A percentile compares a stretch with the other conserved stretches of the same genome.
Conservation (phyloP, 2,888 invertebrate genomes). For the Dryobota labecula region DNA sequence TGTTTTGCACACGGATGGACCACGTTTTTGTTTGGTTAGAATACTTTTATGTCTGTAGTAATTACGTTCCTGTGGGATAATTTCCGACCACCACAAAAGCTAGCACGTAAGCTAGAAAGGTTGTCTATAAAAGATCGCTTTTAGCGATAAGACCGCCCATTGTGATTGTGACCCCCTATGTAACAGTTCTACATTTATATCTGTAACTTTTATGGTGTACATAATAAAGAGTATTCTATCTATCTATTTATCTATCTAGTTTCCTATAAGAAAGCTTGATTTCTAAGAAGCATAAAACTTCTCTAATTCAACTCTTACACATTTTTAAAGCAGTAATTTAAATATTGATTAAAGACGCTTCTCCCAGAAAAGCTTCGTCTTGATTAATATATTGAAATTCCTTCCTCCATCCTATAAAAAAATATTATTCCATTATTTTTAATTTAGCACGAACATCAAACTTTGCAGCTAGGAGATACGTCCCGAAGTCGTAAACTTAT, state of each 20-base stretch:
- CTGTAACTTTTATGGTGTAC: no score
- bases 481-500: slow-evolving; percentile 54
- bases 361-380: slow-evolving; percentile 7
- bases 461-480: slow-evolving; percentile 33
- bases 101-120: no score
- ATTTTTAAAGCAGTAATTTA: slow-evolving; percentile 4
- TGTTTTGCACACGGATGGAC: background rate
- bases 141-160: no score
- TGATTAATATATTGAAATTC: slow-evolving; percentile 25
- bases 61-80: background rate
- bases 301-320: background rate
- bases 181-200: no score
- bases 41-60: background rate
- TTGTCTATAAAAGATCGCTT: no score
- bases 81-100: background rate
- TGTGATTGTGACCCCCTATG: no score
- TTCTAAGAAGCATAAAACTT: background rate
- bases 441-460: slow-evolving; percentile 55
- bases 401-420: slow-evolving; percentile 19
- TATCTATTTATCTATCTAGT: no score
- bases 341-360: slow-evolving; percentile 20
- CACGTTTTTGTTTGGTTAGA: background rate
- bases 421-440: slow-evolving; percentile 44
- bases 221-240: no score
- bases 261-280: background rate